Percentiles rank a stretch among this genome's conserved stretches.
phyloP scores from a whole-genome alignment of 2,797 vertebrate species.

The Microhierax caerulescens region DNA sequence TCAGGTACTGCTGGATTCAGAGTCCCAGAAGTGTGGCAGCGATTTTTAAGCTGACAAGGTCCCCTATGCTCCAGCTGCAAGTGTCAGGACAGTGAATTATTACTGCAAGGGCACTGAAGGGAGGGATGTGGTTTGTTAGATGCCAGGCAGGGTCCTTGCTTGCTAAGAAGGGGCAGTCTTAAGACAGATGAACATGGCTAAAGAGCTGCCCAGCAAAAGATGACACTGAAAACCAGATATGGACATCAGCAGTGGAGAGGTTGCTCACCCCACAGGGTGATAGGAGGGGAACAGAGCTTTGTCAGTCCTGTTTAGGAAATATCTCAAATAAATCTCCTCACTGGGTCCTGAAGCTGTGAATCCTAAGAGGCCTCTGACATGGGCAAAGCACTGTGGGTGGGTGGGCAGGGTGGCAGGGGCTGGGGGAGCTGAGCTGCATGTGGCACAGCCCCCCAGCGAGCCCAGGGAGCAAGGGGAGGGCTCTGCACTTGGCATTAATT shows the following conservation, averaged over 20 bases:
- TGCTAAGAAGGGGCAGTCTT: not conserved
- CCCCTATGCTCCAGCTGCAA: not conserved
- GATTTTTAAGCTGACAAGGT: constrained; percentile 28
- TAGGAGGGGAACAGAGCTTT: not conserved
- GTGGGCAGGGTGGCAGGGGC: not conserved
- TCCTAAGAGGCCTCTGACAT: not conserved
- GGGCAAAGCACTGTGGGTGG: not conserved
- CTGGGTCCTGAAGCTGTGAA: not conserved
- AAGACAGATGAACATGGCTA: not conserved
- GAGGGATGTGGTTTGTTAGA: not conserved
- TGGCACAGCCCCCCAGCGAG: fast-evolving
- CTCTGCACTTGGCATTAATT: not conserved
- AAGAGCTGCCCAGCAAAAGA: not conserved
- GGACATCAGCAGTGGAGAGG: not conserved
- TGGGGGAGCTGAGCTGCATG: not conserved
- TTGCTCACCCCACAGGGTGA: not conserved
- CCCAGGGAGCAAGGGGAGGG: not conserved
- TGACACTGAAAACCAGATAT: not conserved
- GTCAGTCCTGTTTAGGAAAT: not conserved
- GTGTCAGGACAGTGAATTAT: constrained; percentile 7
- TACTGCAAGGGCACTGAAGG: not conserved
- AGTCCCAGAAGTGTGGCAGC: not conserved
- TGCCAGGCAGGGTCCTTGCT: not conserved
- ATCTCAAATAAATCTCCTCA: fast-evolving
- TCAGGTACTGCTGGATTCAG: constrained; percentile 1